Conservation (phyloP, 2,888 invertebrate genomes). For the Emesis russula region DNA sequence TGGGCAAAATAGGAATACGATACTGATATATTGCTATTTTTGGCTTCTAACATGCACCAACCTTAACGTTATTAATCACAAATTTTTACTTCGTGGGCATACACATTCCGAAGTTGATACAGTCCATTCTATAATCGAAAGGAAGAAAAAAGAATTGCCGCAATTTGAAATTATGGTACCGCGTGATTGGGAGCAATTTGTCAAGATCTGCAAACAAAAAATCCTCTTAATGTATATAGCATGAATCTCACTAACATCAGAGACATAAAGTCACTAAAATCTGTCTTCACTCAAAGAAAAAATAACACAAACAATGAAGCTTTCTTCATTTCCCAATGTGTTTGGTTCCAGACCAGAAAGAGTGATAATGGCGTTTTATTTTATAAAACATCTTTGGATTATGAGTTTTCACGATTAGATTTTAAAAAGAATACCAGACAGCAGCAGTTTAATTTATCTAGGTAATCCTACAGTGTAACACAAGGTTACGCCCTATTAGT, state of each 20-base stretch:
- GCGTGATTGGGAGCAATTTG: not conserved
- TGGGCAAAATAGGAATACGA: too few species aligned
- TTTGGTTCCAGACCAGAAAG: too few species aligned
- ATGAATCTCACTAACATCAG: not conserved
- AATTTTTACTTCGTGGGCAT: too few species aligned
- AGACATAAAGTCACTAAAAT: not conserved
- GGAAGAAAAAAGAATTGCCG: not conserved
- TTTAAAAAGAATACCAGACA: too few species aligned
- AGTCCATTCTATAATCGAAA: not conserved
- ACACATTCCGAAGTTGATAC: not conserved
- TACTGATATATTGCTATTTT: too few species aligned
- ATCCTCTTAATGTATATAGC: not conserved
- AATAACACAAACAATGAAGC: not conserved
- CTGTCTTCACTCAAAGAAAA: not conserved
- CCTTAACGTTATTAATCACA: too few species aligned
- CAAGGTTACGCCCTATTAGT: not conserved
- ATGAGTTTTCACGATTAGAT: too few species aligned
- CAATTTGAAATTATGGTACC: not conserved
- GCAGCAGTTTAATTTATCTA: too few species aligned
- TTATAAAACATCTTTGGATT: too few species aligned
- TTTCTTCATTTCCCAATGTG: not conserved
- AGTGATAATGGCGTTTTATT: too few species aligned
- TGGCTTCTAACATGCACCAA: too few species aligned
- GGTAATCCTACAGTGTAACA: not conserved
- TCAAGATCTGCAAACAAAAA: not conserved